These are phyloP conservation scores for Odocoileus virginianus DNA, from an alignment of 2,113 vertebrate species.

Conservation along the genomic window DNA sequence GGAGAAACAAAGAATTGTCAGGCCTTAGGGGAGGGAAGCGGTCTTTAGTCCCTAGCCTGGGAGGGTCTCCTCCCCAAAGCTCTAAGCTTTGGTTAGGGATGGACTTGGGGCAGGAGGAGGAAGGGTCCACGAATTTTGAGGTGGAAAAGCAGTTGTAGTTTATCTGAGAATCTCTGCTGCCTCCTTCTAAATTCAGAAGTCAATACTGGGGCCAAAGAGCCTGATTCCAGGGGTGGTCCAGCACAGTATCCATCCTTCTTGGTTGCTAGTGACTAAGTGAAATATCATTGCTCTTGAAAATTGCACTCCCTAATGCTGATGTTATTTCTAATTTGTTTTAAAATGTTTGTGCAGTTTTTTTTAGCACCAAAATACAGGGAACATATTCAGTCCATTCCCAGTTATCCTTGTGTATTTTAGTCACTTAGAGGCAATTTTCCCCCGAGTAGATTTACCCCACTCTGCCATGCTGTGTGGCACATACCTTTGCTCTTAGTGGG, in stretches of 20 bases:
- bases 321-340: neutral
- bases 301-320: neutral
- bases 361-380: neutral
- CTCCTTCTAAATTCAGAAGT: neutral
- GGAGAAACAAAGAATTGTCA: neutral
- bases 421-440: neutral
- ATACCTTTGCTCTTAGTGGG: neutral
- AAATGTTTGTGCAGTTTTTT: neutral
- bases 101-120: neutral
- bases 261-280: neutral
- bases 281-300: neutral
- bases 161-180: neutral
- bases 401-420: neutral
- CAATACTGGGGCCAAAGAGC: neutral
- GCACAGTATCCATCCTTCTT: neutral
- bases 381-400: neutral
- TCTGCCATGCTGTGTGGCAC: too few relatives aligned
- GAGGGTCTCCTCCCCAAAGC: neutral
- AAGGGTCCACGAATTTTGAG: neutral
- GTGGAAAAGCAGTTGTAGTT: neutral
- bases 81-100: neutral
- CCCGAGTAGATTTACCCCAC: neutral
- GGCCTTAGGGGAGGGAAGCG: neutral
- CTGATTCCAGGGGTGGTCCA: neutral
- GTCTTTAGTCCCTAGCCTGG: neutral